These are phyloP conservation scores for Aurelia aurita DNA, from an alignment of 30 jellyfish, hydroid and myxozoan genomes.

Conservation along the genomic window DNA sequence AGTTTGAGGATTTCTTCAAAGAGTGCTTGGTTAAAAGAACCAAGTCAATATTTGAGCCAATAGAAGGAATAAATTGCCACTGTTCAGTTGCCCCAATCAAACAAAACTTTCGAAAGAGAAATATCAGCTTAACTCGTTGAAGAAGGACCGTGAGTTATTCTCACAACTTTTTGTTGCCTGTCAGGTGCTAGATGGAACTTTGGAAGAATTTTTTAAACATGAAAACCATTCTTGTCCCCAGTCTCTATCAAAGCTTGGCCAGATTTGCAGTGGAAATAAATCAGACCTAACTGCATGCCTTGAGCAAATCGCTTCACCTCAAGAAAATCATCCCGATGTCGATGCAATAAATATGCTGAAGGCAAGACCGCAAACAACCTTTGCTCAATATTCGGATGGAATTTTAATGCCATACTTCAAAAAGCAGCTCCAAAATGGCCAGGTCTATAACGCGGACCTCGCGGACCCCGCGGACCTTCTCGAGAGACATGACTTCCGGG, in stretches of 20 bases:
- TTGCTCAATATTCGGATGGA: no score
- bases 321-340: no score
- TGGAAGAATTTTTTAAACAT: slow-evolving; percentile 44
- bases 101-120: background rate
- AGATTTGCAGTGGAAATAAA: background rate
- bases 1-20: slow-evolving; percentile 37
- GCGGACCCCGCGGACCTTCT: no score
- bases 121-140: slow-evolving; percentile 10
- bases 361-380: no score
- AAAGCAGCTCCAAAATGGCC: no score
- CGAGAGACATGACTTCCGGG: no score
- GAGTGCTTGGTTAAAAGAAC: slow-evolving; percentile 18
- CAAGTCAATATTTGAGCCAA: slow-evolving; percentile 35
- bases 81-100: slow-evolving; percentile 17
- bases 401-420: no score
- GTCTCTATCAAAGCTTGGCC: slow-evolving; percentile 29
- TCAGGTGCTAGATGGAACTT: slow-evolving; percentile 28
- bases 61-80: slow-evolving; percentile 44
- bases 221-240: slow-evolving; percentile 49
- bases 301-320: no score
- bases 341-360: no score
- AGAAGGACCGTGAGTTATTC: slow-evolving; percentile 32
- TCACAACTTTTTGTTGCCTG: slow-evolving; percentile 31
- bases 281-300: slow-evolving; percentile 43
- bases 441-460: no score